Conservation (phyloP, 2,113 vertebrate genomes). For the Tetrao urogallus region DNA sequence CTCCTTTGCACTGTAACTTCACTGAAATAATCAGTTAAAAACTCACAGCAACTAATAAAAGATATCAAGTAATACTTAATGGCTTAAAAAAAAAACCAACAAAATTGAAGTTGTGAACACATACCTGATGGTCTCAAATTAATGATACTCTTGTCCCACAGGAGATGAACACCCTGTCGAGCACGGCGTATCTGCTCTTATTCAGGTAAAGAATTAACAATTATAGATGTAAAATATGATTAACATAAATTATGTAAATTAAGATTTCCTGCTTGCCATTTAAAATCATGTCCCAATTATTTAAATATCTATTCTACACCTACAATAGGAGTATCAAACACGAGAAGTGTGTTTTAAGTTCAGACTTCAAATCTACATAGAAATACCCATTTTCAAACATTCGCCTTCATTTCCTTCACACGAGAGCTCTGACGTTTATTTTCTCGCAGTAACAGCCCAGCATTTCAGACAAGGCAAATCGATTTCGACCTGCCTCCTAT, state of each 20-base stretch:
- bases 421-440: neutral
- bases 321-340: neutral
- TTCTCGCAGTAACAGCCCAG: neutral
- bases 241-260: neutral
- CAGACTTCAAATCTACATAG: neutral
- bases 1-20: neutral
- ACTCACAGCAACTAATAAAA: neutral
- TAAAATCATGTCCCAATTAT: neutral
- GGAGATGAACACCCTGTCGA: neutral
- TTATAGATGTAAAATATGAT: neutral
- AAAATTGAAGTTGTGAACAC: neutral
- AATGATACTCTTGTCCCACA: neutral
- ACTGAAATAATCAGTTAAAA: neutral
- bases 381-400: neutral
- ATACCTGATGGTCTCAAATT: neutral
- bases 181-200: neutral
- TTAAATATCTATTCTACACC: neutral
- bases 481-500: slow-evolving; percentile 18
- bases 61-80: neutral
- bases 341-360: slow-evolving; percentile 18
- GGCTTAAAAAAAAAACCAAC: neutral
- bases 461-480: slow-evolving; percentile 41
- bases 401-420: neutral
- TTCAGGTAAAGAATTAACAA: neutral
- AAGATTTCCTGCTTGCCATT: neutral